Evolutionary conservation across 2,888 invertebrate species (phyloP).

Genomic region (Rotaria magnacalcarata): DNA sequence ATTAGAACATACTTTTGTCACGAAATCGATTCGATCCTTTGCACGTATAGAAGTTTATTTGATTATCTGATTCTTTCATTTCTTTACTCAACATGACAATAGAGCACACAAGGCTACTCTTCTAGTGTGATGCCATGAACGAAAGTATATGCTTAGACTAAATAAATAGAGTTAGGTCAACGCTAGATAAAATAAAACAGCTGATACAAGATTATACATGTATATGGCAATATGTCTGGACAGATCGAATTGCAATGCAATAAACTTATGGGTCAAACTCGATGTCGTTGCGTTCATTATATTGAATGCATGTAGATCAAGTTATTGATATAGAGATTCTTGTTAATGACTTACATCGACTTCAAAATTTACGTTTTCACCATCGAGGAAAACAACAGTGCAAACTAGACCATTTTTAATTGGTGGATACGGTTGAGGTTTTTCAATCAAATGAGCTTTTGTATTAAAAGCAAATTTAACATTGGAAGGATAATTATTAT

Average conservation of each 20-base stretch:
- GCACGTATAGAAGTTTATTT: background rate
- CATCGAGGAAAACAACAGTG: constrained; percentile 9
- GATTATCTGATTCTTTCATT: background rate
- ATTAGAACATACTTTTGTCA: background rate
- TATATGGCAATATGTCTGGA: background rate
- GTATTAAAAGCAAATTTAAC: background rate
- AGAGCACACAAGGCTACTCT: background rate
- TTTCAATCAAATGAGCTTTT: background rate
- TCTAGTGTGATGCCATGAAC: background rate
- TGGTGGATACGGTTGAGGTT: background rate
- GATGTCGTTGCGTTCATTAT: background rate
- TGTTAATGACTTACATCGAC: constrained; percentile 5
- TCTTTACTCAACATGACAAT: background rate
- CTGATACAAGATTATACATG: background rate
- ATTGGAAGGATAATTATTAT: background rate
- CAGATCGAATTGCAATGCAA: background rate
- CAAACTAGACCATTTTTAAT: constrained; percentile 17
- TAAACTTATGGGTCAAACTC: background rate
- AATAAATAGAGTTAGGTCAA: background rate
- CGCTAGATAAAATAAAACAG: background rate
- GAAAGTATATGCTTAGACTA: constrained; percentile 9
- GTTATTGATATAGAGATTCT: background rate
- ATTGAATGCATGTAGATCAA: no score
- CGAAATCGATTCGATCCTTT: background rate
- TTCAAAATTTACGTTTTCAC: constrained; percentile 27